These are phyloP conservation scores for Staurois parvus DNA, from an alignment of 2,797 vertebrate species.

Conservation along the genomic window DNA sequence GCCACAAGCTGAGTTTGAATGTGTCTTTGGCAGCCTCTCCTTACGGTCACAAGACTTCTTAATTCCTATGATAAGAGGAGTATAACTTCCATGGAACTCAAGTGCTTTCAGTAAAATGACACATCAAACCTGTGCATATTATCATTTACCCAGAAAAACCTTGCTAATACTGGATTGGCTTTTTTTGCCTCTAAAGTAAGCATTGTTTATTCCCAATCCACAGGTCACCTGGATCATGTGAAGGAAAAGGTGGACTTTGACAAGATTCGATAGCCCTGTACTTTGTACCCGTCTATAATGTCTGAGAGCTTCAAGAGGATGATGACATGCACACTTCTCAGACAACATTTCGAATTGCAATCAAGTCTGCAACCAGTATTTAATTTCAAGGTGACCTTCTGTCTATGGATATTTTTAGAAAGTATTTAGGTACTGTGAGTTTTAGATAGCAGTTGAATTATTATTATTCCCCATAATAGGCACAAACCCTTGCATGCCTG, in stretches of 20 bases:
- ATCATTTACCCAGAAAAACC: background rate
- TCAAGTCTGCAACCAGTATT: conserved; percentile 4
- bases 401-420: background rate
- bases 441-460: background rate
- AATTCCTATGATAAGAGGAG: background rate
- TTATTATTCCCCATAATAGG: background rate
- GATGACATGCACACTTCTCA: conserved; percentile 18
- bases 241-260: conserved; percentile 22
- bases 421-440: background rate
- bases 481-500: background rate
- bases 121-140: too few relatives aligned
- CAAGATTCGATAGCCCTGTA: conserved; percentile 13
- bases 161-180: background rate
- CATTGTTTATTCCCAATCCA: background rate
- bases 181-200: background rate
- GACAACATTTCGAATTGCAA: conserved; percentile 2
- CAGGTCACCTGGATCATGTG: conserved; percentile 4
- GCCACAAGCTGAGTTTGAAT: too few relatives aligned
- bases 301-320: conserved; percentile 7
- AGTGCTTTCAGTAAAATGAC: background rate
- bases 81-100: background rate
- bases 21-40: background rate
- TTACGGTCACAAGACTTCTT: background rate
- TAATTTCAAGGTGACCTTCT: conserved; percentile 2
- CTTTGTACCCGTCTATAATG: conserved; percentile 43